phyloP scores from a whole-genome alignment of 2,113 vertebrate genomes.

The Sylvilagus bachmani region DNA sequence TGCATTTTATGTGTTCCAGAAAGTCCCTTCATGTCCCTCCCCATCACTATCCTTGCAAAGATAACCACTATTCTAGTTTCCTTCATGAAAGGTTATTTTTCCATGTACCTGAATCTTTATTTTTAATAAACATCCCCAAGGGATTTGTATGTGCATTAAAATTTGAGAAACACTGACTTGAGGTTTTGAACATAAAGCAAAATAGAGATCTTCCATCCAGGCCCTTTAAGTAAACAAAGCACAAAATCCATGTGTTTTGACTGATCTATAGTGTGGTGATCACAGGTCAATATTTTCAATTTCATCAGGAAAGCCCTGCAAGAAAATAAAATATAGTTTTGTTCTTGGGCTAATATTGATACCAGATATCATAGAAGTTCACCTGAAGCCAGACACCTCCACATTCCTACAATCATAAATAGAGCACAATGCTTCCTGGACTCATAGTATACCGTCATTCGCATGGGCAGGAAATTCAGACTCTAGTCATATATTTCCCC shows the following conservation, averaged over 20 bases:
- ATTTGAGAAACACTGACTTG: constrained; percentile 9
- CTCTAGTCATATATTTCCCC: constrained; percentile 35
- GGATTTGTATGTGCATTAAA: background rate
- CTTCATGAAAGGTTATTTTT: constrained; percentile 15
- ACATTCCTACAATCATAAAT: constrained; percentile 39
- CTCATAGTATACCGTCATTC: background rate
- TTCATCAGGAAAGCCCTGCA: constrained; percentile 44
- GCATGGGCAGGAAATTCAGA: constrained; percentile 59
- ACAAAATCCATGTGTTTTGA: constrained; percentile 14
- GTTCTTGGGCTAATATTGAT: constrained; percentile 2
- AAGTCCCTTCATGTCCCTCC: background rate
- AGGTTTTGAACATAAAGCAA: constrained; percentile 48
- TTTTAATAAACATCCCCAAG: background rate
- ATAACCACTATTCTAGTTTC: background rate
- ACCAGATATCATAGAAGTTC: constrained; percentile 11
- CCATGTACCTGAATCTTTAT: background rate
- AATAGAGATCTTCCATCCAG: constrained; percentile 27
- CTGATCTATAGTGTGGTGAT: constrained; percentile 28
- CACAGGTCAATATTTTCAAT: constrained; percentile 72
- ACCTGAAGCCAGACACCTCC: constrained; percentile 31
- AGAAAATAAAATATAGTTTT: constrained; percentile 67
- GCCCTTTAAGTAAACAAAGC: constrained; percentile 49
- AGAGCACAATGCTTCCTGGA: background rate
- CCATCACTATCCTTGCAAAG: background rate
- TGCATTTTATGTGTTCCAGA: background rate